Percentiles rank a stretch among this genome's conserved stretches.
phyloP scores from a whole-genome alignment of 2,113 vertebrate genomes.

The Equus przewalskii region DNA sequence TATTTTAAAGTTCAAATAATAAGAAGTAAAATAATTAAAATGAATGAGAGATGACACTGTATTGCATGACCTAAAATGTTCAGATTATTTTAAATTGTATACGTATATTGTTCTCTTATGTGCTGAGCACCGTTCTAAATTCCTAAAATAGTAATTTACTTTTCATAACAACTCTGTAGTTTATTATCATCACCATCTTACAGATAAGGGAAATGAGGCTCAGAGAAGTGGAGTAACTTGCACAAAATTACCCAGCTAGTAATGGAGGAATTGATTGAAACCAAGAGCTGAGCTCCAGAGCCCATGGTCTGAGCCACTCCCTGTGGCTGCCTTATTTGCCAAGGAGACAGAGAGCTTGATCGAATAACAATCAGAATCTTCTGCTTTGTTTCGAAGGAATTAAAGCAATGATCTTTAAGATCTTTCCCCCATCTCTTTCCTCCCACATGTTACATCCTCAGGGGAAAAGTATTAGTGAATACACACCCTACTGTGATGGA shows the following conservation, averaged over 20 bases:
- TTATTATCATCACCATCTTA: not conserved
- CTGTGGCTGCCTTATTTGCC: not conserved
- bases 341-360: not conserved
- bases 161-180: not conserved
- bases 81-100: not conserved
- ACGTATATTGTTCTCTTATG: not conserved
- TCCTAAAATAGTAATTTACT: constrained; percentile 30
- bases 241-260: not conserved
- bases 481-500: not conserved
- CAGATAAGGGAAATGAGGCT: not conserved
- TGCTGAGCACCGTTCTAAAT: not conserved
- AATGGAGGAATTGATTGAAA: not conserved
- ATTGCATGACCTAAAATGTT: not conserved
- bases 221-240: not conserved
- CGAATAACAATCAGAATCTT: not conserved
- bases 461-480: not conserved
- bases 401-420: not conserved
- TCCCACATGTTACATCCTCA: not conserved
- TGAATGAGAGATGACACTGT: not conserved
- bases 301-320: not conserved
- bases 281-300: not conserved
- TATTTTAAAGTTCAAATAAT: not conserved
- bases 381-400: not conserved
- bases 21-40: not conserved
- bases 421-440: not conserved